These are phyloP conservation scores for Cataglyphis cursor DNA, from an alignment of 2,888 invertebrate species.

Conservation along the genomic window DNA sequence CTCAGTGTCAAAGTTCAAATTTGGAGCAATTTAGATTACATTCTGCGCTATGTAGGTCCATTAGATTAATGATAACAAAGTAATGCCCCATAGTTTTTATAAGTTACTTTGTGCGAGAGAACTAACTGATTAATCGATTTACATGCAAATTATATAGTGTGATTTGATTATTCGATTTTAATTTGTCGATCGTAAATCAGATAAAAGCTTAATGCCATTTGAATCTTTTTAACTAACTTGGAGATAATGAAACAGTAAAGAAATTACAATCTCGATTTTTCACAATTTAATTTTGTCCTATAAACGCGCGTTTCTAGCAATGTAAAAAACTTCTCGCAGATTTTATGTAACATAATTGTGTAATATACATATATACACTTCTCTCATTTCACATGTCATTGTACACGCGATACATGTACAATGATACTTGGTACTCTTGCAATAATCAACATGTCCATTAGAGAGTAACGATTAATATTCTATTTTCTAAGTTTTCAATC, in stretches of 20 bases:
- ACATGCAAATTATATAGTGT: slow-evolving; percentile 22
- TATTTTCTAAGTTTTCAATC: slow-evolving; percentile 55
- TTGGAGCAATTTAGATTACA: slow-evolving; percentile 26
- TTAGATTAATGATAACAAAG: slow-evolving; percentile 13
- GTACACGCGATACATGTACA: slow-evolving; percentile 17
- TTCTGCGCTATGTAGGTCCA: neutral
- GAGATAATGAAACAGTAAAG: neutral
- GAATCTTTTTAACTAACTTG: neutral
- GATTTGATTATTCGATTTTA: neutral
- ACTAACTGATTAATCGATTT: neutral
- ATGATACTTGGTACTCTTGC: slow-evolving; percentile 2
- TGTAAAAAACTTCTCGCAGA: neutral
- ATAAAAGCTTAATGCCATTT: neutral
- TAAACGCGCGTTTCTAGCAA: neutral
- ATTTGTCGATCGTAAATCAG: neutral
- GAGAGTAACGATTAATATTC: slow-evolving; percentile 42
- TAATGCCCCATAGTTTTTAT: neutral
- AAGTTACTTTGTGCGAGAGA: neutral
- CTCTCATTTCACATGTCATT: slow-evolving; percentile 8
- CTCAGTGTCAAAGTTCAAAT: slow-evolving; percentile 52
- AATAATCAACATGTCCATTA: slow-evolving; percentile 31
- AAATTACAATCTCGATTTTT: neutral
- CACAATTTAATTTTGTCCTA: neutral
- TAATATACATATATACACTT: neutral
- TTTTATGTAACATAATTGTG: neutral